Base-by-base conservation (phyloP, 2,888 invertebrate species). In the Steinernema carpocapsae region DNA sequence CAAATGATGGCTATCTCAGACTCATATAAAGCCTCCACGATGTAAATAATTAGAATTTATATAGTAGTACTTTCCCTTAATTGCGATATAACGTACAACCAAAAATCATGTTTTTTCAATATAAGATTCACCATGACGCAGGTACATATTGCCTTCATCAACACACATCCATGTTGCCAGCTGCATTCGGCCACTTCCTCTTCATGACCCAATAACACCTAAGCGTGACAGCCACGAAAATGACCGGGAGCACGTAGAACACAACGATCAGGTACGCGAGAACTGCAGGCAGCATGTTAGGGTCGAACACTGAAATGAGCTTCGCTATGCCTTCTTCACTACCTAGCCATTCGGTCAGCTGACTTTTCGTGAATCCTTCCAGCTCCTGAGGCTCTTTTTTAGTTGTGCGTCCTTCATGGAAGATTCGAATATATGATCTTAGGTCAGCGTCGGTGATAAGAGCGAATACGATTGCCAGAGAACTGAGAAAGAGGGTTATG, bases 401-500 rank as follows among this genome's bases (percentile, higher is more conserved):
- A 4, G 14, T 26, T 26, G 22, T 12, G 26, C 12, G 14, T 7
- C 56, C 56, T 56, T 56, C 56, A 24, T 56, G 56, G 26, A 56
- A 56, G n/a, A 26, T 56, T 4, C 22, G 24, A 4, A 56, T 56
- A 17, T 26, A 56, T 17, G 22, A 14, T 10, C 56, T 10, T 4
- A 56, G 19, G 56, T 56, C 56, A 4, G 56, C 56, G 17, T 56
- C 56, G 56, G 19, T 7, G 3, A 56, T 26, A 22, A 56, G 6
- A 6, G 56, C 56, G 26, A 24, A 56, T 17, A 56, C 56, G 56
- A 56, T 22, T 22, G 56, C 56, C 26, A 56, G 26, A 24, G 56
- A 22, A 26, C 56, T 56, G 56, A 56, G 56, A 24, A 56, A 56
- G 24, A 56, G 26, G 26, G 56, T 56, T 14, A 56, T 26, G 56